Conservation (phyloP, 2,113 vertebrate genomes). For the cat (Felis catus) region F.catus_Fca126_mat1.0 CM031415.1:113201001-113201500, state of each 20-base stretch:
- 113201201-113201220: background rate
- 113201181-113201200: background rate
- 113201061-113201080: background rate
- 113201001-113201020: background rate
- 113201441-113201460: background rate
- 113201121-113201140: background rate
- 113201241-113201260: background rate
- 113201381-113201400: background rate
- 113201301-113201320: background rate
- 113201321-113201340: background rate
- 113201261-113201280: background rate
- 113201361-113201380: background rate
- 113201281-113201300: background rate
- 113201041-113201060: background rate
- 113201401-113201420: background rate
- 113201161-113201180: background rate
- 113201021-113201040: background rate
- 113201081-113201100: background rate
- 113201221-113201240: background rate
- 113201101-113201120: background rate
- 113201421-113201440: background rate
- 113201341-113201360: background rate
- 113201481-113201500: background rate
- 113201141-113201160: background rate
- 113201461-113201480: background rate